Evolutionary conservation across 2,113 vertebrate species (phyloP).

Genomic region (Mesitornis unicolor): DNA sequence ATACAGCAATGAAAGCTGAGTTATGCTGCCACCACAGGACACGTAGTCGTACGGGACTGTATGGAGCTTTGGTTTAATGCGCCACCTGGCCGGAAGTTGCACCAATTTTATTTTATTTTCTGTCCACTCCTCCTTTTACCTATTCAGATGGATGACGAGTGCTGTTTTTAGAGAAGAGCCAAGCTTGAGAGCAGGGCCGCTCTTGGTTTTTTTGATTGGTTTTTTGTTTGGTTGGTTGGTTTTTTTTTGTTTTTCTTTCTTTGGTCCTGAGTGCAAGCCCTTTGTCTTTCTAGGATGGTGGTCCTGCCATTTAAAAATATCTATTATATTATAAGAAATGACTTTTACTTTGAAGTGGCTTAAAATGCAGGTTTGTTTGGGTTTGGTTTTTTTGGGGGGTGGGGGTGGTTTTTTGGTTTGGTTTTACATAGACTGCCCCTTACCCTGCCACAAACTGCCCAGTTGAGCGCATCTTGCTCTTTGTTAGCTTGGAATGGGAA

Average conservation of each 20-base stretch:
- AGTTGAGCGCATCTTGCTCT: conserved; percentile 36
- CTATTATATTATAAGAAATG: conserved; percentile 45
- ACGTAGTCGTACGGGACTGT: conserved; percentile 31
- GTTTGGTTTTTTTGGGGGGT: not conserved
- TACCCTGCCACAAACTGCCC: not conserved
- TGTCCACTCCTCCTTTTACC: conserved; percentile 47
- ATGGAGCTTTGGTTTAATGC: conserved; percentile 54
- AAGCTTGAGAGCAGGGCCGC: conserved; percentile 39
- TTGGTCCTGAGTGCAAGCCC: conserved; percentile 38
- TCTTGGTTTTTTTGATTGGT: conserved; percentile 4
- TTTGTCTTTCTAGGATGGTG: conserved; percentile 71
- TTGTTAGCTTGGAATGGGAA: not conserved
- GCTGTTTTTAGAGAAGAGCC: conserved; percentile 64
- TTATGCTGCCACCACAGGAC: conserved; percentile 59
- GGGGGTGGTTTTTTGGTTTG: not conserved
- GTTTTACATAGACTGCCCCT: not conserved
- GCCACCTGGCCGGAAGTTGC: conserved; percentile 68
- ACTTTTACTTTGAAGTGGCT: conserved; percentile 72
- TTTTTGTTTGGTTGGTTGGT: not conserved
- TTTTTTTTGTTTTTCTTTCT: conserved; percentile 31
- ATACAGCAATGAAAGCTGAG: conserved; percentile 39
- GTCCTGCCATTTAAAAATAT: conserved; percentile 71
- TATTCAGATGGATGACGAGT: conserved; percentile 59
- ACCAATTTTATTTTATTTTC: conserved; percentile 76
- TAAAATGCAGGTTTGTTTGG: conserved; percentile 38